Percentiles rank a stretch among this genome's conserved stretches.
Conservation (phyloP, 1,140 invertebrate genomes). For the Philotrypesis tridentata region DNA sequence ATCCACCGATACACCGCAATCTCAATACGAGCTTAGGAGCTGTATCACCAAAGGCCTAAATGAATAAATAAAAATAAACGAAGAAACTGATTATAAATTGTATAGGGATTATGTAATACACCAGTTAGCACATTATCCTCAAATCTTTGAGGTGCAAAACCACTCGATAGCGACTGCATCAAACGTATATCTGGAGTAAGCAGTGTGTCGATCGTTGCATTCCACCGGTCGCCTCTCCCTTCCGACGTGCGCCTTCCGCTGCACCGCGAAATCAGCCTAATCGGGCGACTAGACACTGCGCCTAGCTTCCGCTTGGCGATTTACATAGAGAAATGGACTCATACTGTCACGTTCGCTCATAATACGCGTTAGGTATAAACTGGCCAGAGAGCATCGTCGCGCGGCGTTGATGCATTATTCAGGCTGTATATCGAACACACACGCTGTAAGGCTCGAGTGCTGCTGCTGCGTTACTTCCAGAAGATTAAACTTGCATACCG, state of each 20-base stretch:
- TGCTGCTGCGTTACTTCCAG: constrained; percentile 22
- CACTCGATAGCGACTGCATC: background rate
- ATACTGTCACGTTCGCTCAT: background rate
- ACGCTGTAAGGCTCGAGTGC: background rate
- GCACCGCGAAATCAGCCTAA: constrained; percentile 10
- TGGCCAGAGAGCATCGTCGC: background rate
- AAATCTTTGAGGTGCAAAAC: background rate
- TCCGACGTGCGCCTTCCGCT: background rate
- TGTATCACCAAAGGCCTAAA: too few relatives aligned
- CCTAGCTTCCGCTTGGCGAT: constrained; percentile 1
- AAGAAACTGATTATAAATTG: background rate
- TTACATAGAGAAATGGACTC: constrained; percentile 41
- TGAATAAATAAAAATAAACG: too few relatives aligned
- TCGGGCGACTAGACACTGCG: background rate
- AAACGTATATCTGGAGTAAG: background rate
- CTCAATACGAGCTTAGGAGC: too few relatives aligned
- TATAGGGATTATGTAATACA: background rate
- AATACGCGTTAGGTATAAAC: constrained; percentile 10
- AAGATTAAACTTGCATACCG: constrained; percentile 36
- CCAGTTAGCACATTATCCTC: background rate
- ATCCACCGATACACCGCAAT: too few relatives aligned
- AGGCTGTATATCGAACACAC: background rate
- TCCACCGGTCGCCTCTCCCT: background rate
- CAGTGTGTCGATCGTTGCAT: background rate
- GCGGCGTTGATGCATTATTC: constrained; percentile 27